Conservation (phyloP, 2,888 invertebrate species). For the Adineta ricciae region DNA sequence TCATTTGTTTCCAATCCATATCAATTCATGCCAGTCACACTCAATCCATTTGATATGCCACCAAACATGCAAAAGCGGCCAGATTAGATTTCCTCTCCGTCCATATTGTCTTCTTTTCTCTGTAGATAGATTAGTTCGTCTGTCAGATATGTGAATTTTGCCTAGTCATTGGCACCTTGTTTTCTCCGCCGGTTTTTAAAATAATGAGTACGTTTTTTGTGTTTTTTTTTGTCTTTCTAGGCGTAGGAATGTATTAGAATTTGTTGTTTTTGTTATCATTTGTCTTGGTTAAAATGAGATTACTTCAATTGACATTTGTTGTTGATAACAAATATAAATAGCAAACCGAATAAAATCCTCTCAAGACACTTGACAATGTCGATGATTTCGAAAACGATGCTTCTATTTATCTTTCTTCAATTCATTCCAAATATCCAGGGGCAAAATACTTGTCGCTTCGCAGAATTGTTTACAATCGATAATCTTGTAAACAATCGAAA, state of each 20-base stretch:
- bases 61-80: background rate
- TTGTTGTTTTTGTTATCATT: background rate
- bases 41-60: constrained; percentile 10
- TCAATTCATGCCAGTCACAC: background rate
- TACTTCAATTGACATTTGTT: background rate
- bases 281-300: background rate
- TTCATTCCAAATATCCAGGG: background rate
- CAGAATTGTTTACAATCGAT: background rate
- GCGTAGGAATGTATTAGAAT: background rate
- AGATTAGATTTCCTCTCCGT: background rate
- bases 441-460: background rate
- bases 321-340: background rate
- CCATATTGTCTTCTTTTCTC: background rate
- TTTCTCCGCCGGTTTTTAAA: background rate
- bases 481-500: background rate
- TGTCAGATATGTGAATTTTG: background rate
- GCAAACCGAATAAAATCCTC: background rate
- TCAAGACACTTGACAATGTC: background rate
- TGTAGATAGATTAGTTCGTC: background rate
- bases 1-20: background rate
- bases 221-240: background rate
- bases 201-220: background rate
- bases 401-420: background rate
- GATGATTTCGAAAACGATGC: background rate
- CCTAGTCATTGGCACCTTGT: background rate